Base-by-base conservation (phyloP, 2,888 invertebrate species). In the Mesochorus sp. region DNA sequence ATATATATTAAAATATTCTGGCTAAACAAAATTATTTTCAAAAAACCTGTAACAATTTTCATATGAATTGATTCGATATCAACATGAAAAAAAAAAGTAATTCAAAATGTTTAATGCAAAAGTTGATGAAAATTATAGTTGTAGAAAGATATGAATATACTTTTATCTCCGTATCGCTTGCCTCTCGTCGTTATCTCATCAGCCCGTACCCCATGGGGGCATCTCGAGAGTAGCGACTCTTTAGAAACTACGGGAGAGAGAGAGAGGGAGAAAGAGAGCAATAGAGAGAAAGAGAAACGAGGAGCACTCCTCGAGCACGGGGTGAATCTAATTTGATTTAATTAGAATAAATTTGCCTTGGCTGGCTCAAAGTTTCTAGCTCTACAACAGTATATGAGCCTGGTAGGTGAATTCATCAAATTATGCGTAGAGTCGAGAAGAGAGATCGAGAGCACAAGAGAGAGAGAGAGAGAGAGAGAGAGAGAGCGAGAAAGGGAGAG, bases 291-390 rank as follows among this genome's bases (percentile, higher is more conserved):
- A 68, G 61, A 70, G 61, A 67, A 44, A 68, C 68, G 75, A 72
- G 68, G 74, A 67, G 76, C 59, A 70, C 47, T 66, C 39, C 51
- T 19, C 14, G 70, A 68, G 49, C 68, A 75, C 59, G 84, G 86
- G 86, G 85, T 86, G 88, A 87, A 88, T 88, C 86, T 86, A 87
- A 88, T 88, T 88, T 88, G 88, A 88, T 88, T 88, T 88, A 88
- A 88, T 88, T 88, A 88, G 87, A 88, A 88, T 88, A 88, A 86
- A 88, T 88, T 88, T 88, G 87, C 78, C 70, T 70, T 34, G 71
- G 85, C 82, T 83, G 84, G 85, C 83, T 86, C 85, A 87, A 88
- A 86, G 81, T 82, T 83, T 77, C 84, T 82, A 87, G 88, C 88
- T 88, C 88, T 84, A 82, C 84, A 76, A 57, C 73, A 70, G 82